A percentile compares a stretch with the other conserved stretches of the same genome.
phyloP scores from a whole-genome alignment of 2,888 invertebrate species.

The Callimorpha dominula region DNA sequence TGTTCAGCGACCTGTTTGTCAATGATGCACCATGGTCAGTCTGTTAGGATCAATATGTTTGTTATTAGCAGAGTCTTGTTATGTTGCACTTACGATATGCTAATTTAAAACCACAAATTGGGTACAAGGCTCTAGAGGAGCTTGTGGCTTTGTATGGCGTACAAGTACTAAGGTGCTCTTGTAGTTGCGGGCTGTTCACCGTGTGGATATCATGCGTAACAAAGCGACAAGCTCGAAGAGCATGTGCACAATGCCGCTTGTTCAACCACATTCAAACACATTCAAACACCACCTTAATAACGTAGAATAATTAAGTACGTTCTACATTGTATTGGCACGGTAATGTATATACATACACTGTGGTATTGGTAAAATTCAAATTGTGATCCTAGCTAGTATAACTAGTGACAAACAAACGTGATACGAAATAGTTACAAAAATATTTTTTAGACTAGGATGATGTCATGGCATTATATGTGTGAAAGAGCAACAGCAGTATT shows the following conservation, averaged over 20 bases:
- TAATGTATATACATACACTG: no score
- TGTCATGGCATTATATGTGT: no score
- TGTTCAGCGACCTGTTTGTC: conserved; percentile 37
- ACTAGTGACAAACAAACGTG: neutral
- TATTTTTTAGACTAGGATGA: neutral
- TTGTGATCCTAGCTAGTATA: neutral
- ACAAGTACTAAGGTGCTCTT: conserved; percentile 40
- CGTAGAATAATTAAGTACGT: neutral
- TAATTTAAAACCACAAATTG: conserved; percentile 70
- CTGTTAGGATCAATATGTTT: conserved; percentile 41
- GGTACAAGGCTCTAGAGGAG: conserved; percentile 54
- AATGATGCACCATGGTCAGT: conserved; percentile 27
- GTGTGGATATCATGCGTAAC: conserved; percentile 48
- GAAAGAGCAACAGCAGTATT: no score
- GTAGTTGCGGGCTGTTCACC: conserved; percentile 49
- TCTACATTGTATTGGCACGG: neutral
- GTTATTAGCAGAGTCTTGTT: conserved; percentile 58
- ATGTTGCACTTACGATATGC: conserved; percentile 65
- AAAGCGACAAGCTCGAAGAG: conserved; percentile 35
- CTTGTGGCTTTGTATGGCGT: conserved; percentile 55
- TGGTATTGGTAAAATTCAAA: neutral
- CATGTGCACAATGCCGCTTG: conserved; percentile 7
- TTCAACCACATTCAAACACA: neutral
- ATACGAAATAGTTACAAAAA: neutral
- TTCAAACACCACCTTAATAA: neutral